A percentile compares a stretch with the other conserved stretches of the same genome.
Conservation (phyloP, 2,113 vertebrate species). For the Gymnorhina tibicen region DNA sequence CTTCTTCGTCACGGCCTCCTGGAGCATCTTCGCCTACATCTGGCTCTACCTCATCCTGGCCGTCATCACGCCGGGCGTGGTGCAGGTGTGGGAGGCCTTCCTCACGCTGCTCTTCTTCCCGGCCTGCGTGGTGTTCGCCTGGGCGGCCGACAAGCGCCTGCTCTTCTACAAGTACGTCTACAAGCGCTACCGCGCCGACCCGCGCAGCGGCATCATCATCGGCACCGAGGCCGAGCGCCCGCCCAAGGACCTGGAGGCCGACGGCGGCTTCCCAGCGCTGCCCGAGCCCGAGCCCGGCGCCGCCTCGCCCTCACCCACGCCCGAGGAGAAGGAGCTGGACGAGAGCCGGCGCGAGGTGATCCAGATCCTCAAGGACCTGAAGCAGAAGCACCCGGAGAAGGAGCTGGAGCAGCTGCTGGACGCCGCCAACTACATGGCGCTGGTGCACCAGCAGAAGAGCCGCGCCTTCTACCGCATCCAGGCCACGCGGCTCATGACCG, state of each 20-base stretch:
- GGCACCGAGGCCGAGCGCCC: slow-evolving; percentile 86
- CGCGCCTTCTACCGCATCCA: slow-evolving; percentile 95
- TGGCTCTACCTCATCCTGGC: slow-evolving; percentile 96
- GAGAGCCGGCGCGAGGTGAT: slow-evolving; percentile 94
- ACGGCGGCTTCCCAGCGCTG: slow-evolving; percentile 66
- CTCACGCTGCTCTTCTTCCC: slow-evolving; percentile 93
- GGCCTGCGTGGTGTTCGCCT: slow-evolving; percentile 89
- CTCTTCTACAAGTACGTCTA: slow-evolving; percentile 98
- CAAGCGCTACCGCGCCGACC: slow-evolving; percentile 93
- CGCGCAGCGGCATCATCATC: slow-evolving; percentile 90
- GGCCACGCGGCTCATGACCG: slow-evolving; percentile 92
- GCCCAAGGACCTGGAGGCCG: slow-evolving; percentile 73
- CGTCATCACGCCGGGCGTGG: slow-evolving; percentile 85
- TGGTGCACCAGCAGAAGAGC: slow-evolving; percentile 97
- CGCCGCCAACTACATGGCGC: slow-evolving; percentile 90
- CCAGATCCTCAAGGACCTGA: slow-evolving; percentile 93
- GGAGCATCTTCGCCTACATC: slow-evolving; percentile 98
- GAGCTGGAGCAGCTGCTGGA: slow-evolving; percentile 93
- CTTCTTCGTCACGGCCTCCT: slow-evolving; percentile 95
- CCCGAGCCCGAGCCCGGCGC: background rate
- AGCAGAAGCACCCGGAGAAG: slow-evolving; percentile 93
- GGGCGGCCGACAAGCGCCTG: slow-evolving; percentile 93
- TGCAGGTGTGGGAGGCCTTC: slow-evolving; percentile 94
- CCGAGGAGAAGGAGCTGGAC: slow-evolving; percentile 87
- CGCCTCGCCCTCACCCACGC: background rate